A percentile compares a stretch with the other conserved stretches of the same genome.
phyloP scores from a whole-genome alignment of 2,888 invertebrate species.

The Macrosoma leucophasiata region DNA sequence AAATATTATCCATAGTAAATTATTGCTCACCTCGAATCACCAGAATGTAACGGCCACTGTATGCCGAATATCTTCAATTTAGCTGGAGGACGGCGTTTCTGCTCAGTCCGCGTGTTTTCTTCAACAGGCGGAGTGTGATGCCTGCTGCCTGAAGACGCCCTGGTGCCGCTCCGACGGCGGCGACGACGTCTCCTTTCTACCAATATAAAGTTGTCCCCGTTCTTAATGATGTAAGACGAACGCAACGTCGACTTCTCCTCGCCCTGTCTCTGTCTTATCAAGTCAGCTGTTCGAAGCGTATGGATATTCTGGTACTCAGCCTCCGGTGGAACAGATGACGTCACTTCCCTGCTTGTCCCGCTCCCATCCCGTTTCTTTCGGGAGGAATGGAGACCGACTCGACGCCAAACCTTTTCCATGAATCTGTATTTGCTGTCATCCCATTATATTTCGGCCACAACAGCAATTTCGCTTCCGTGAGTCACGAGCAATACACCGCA shows the following conservation, averaged over 20 bases:
- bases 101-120: slow-evolving; percentile 57
- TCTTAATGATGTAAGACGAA: slow-evolving; percentile 68
- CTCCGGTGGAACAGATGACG: slow-evolving; percentile 53
- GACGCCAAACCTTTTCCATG: slow-evolving; percentile 76
- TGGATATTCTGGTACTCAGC: slow-evolving; percentile 72
- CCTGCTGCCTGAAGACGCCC: slow-evolving; percentile 63
- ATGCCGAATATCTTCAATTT: slow-evolving; percentile 69
- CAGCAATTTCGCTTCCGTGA: slow-evolving; percentile 21
- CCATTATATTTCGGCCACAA: slow-evolving; percentile 50
- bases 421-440: slow-evolving; percentile 69
- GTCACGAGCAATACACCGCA: slow-evolving; percentile 16
- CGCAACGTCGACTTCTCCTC: slow-evolving; percentile 70
- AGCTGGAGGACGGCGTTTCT: slow-evolving; percentile 66
- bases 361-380: slow-evolving; percentile 75
- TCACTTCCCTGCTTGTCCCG: slow-evolving; percentile 65
- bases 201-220: slow-evolving; percentile 70
- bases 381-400: slow-evolving; percentile 75
- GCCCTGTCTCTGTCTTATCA: slow-evolving; percentile 67
- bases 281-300: slow-evolving; percentile 68
- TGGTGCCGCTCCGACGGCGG: slow-evolving; percentile 63
- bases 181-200: slow-evolving; percentile 65
- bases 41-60: slow-evolving; percentile 72
- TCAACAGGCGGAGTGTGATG: slow-evolving; percentile 68
- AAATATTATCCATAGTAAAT: too few species aligned
- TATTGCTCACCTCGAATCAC: slow-evolving; percentile 59